Percentiles rank a stretch among this genome's conserved stretches.
These are phyloP conservation scores for Austrofundulus limnaeus DNA, from an alignment of 2,113 vertebrate genomes.

Conservation along the genomic window DNA sequence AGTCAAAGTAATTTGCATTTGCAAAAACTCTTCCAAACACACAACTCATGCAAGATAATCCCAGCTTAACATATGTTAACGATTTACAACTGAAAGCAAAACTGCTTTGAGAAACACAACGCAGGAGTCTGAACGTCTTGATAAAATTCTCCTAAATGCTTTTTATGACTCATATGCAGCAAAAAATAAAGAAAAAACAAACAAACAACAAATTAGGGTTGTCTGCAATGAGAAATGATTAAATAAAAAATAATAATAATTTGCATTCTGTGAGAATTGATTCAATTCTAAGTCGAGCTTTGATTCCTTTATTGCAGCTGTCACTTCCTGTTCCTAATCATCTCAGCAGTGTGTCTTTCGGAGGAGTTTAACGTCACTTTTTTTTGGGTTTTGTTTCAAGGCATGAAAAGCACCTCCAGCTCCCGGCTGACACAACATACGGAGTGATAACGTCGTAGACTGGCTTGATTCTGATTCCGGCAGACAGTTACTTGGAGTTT, in stretches of 20 bases:
- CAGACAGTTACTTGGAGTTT: conserved; percentile 23
- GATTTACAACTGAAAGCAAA: conserved; percentile 12
- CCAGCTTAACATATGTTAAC: not conserved
- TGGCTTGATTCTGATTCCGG: conserved; percentile 15
- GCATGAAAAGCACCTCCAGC: no score
- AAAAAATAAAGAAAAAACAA: conserved; percentile 1
- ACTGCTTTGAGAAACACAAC: conserved; percentile 2
- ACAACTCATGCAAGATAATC: conserved; percentile 10
- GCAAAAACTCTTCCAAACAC: conserved; percentile 18
- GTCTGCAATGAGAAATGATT: not conserved
- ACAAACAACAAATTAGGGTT: no score
- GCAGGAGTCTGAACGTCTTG: not conserved
- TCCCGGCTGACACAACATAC: conserved; percentile 7
- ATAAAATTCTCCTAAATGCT: not conserved
- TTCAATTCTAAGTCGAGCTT: not conserved
- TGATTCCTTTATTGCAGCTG: no score
- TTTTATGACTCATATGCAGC: conserved; percentile 9
- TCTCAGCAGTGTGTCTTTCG: no score
- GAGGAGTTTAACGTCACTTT: no score
- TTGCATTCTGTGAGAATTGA: not conserved
- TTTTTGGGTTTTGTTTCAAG: no score
- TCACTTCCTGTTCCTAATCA: no score
- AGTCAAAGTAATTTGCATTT: conserved; percentile 43
- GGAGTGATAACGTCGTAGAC: conserved; percentile 10
- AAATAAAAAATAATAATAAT: not conserved